phyloP scores from a whole-genome alignment of 2,888 invertebrate species.

The Zygothrica quintamaculata region DNA sequence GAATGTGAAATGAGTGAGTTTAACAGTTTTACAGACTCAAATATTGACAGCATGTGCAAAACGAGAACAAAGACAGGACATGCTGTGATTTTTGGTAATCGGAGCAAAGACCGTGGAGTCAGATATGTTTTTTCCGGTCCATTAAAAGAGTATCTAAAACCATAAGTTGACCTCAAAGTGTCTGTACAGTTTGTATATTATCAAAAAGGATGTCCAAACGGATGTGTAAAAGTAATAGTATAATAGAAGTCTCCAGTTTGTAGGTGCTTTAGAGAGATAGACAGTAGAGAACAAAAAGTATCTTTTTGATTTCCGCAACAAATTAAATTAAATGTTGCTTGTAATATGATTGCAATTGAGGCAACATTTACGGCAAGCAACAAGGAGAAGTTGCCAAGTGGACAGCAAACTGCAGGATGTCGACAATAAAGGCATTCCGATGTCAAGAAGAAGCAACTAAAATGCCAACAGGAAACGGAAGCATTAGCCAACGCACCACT shows the following conservation, averaged over 20 bases:
- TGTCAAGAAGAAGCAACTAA: constrained; percentile 25
- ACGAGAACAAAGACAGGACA: constrained; percentile 18
- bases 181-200: constrained; percentile 18
- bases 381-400: constrained; percentile 48
- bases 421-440: constrained; percentile 60
- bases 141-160: constrained; percentile 48
- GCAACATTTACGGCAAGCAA: constrained; percentile 31
- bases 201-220: constrained; percentile 27
- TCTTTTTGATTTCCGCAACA: constrained; percentile 69
- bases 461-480: constrained; percentile 48
- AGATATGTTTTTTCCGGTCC: constrained; percentile 54
- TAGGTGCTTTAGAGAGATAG: neutral
- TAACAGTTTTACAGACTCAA: constrained; percentile 4
- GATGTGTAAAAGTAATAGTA: neutral
- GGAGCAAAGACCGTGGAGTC: constrained; percentile 44
- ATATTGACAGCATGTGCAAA: constrained; percentile 17
- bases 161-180: constrained; percentile 54
- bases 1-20: constrained; percentile 10
- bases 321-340: constrained; percentile 79
- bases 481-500: constrained; percentile 30
- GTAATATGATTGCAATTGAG: constrained; percentile 74
- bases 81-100: constrained; percentile 23
- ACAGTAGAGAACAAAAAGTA: constrained; percentile 20
- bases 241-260: neutral
- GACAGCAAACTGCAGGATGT: constrained; percentile 69